phyloP scores from a whole-genome alignment of 2,113 vertebrate species.

The Thunnus thynnus region DNA sequence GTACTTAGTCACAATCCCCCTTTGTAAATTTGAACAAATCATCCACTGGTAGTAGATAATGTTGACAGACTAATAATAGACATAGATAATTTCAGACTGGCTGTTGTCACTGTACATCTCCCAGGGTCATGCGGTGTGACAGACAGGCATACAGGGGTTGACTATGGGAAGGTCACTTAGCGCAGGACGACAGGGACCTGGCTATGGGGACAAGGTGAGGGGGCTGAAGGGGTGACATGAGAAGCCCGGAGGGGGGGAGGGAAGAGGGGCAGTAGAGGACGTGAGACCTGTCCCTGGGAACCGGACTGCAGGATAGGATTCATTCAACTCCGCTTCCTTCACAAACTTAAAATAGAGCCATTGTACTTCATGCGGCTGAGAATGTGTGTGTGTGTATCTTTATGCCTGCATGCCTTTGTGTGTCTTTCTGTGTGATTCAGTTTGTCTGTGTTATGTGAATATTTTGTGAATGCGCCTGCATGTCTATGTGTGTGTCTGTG shows the following conservation, averaged over 20 bases:
- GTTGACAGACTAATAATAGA: constrained; percentile 63
- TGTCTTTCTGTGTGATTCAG: constrained; percentile 32
- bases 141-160: constrained; percentile 27
- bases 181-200: constrained; percentile 64
- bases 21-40: constrained; percentile 40
- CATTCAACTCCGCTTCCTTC: constrained; percentile 99
- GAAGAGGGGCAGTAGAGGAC: constrained; percentile 91
- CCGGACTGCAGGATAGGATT: constrained; percentile 98
- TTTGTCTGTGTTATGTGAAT: constrained; percentile 39
- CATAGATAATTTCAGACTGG: constrained; percentile 44
- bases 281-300: constrained; percentile 99
- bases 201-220: constrained; percentile 67
- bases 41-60: constrained; percentile 49
- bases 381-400: constrained; percentile 86
- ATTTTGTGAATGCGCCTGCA: background rate
- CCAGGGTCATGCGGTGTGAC: constrained; percentile 55
- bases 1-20: background rate
- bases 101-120: constrained; percentile 51
- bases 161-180: constrained; percentile 78
- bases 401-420: constrained; percentile 27
- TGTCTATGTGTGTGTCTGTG: constrained; percentile 82
- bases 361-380: constrained; percentile 96
- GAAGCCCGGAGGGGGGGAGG: constrained; percentile 89
- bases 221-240: constrained; percentile 84
- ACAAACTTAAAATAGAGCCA: constrained; percentile 98